phyloP scores from a whole-genome alignment of 2,888 invertebrate species.

The Phalera bucephala region DNA sequence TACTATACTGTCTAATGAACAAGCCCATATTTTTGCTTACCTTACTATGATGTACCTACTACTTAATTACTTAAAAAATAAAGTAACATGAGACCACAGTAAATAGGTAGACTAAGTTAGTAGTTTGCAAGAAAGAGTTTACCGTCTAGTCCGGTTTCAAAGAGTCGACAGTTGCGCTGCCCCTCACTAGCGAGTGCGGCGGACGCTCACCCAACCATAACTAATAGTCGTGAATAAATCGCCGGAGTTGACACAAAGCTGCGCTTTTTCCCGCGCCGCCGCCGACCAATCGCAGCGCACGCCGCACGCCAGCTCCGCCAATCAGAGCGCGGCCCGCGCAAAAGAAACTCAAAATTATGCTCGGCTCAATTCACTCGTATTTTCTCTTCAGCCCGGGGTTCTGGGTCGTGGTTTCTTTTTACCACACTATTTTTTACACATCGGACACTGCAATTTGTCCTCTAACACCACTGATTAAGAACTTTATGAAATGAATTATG shows the following conservation, averaged over 20 bases:
- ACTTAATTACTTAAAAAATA: no score
- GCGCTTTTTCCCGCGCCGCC: constrained; percentile 56
- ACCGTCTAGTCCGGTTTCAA: no score
- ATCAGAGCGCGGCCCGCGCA: constrained; percentile 54
- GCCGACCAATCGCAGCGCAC: constrained; percentile 61
- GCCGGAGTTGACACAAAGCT: constrained; percentile 67
- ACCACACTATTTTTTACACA: constrained; percentile 12
- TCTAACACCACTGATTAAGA: constrained; percentile 23
- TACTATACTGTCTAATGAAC: no score
- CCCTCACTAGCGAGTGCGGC: constrained; percentile 46
- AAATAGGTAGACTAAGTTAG: no score
- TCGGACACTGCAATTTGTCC: constrained; percentile 35
- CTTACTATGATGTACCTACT: no score
- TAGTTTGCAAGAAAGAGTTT: no score
- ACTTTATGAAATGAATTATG: neutral
- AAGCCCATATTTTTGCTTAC: no score
- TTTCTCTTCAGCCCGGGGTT: constrained; percentile 62
- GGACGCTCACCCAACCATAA: constrained; percentile 70
- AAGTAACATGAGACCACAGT: no score
- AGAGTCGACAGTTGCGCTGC: constrained; percentile 15
- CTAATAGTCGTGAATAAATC: constrained; percentile 80
- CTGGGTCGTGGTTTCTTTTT: constrained; percentile 60
- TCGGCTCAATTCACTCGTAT: constrained; percentile 60
- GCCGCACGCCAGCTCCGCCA: constrained; percentile 54
- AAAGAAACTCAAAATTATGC: constrained; percentile 74